Base-by-base conservation (phyloP, 2,797 vertebrate species). In the Anabas testudineus region DNA sequence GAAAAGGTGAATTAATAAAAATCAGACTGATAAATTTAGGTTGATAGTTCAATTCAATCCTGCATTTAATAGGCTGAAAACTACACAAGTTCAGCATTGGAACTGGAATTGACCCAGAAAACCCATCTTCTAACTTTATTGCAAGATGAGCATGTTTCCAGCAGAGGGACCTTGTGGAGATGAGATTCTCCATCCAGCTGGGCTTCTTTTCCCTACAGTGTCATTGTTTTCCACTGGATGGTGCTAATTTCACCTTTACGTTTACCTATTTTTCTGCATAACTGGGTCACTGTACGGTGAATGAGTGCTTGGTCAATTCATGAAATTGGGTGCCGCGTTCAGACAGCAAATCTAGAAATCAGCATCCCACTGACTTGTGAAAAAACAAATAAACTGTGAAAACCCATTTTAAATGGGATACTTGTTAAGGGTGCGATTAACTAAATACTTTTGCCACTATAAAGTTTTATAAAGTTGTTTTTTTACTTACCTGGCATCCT, bases 221-320 rank as follows among this genome's bases (percentile, higher is more conserved):
- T 73, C 75, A 51, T 36, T 36, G 15, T 70, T 55, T 73, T 71
- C 92, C 94, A 93, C 92, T 87, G 61, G 92, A 87, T 93, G 94
- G 93, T 86, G 92, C 90, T 81, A 83, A 85, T 41, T 71, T 64
- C 55, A 49, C 70, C 63, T 34, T 26, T 7, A 6, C 30, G 22
- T n/a, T n/a, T 15, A 3, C 21, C 32, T 16, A n/a, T 57, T 70
- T 55, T 43, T 56, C 74, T 76, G 36, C 36, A 81, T 71, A 86
- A 82, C 52, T 85, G 80, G 81, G 83, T 88, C 84, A 88, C 41
- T 76, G 71, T 66, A 42, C 74, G 61, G 51, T 83, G 75, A 85
- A 74, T 71, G 82, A 73, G 63, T 47, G 52, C 47, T 54, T 6
- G 26, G 62, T 60, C 66, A 66, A 51, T 71, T 82, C 65, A 73